phyloP scores from a whole-genome alignment of 2,888 invertebrate species.

The Hyposoter dolosus region DNA sequence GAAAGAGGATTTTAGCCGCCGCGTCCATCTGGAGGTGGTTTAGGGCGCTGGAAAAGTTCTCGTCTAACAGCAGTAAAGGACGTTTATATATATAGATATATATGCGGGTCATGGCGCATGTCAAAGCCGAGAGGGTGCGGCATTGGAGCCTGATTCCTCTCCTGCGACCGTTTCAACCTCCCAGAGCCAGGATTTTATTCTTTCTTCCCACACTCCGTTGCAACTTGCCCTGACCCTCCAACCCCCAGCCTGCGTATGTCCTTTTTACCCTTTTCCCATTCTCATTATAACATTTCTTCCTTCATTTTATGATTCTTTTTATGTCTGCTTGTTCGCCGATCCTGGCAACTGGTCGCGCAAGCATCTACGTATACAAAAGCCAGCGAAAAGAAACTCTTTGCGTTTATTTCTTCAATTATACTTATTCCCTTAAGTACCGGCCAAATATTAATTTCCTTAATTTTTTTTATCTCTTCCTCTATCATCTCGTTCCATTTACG shows the following conservation, averaged over 20 bases:
- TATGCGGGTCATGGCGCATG: conserved; percentile 82
- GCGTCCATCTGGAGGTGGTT: conserved; percentile 44
- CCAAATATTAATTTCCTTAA: background rate
- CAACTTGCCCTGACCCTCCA: background rate
- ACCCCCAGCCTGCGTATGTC: background rate
- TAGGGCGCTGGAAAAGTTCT: conserved; percentile 40
- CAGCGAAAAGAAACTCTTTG: background rate
- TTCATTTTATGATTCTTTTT: conserved; percentile 17
- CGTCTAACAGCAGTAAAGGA: conserved; percentile 39
- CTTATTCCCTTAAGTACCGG: background rate
- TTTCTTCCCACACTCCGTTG: background rate
- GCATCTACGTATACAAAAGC: background rate
- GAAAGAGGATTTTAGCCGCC: conserved; percentile 2
- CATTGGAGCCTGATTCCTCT: conserved; percentile 71
- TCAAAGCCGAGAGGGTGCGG: conserved; percentile 81
- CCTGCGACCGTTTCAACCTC: conserved; percentile 47
- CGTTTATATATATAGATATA: conserved; percentile 68
- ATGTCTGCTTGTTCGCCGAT: background rate
- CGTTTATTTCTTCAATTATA: conserved; percentile 10
- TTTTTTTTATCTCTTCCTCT: background rate
- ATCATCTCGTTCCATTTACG: too few relatives aligned
- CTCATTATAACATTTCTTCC: conserved; percentile 2
- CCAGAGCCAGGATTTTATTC: conserved; percentile 70
- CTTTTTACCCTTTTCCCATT: conserved; percentile 5
- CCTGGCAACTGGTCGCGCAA: background rate